Evolutionary conservation across 2,797 vertebrate species (phyloP), one percentile per base, ranked within the genome.

Genomic region (Forpus xanthops): DNA sequence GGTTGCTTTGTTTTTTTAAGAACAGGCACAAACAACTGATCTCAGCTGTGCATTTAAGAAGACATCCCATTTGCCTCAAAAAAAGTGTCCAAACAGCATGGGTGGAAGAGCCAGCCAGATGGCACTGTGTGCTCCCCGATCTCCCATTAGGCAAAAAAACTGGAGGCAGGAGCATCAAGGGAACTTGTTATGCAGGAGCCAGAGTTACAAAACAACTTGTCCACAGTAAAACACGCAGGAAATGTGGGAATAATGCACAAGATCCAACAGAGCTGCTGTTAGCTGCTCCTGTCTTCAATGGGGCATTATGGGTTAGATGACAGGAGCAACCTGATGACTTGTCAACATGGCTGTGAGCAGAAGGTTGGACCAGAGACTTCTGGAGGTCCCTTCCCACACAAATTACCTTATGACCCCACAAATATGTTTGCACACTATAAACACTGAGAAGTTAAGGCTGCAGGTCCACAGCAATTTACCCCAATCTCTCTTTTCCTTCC

Each of bases 171-270:
- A 95, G 52, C 61, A 95, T 87, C 50, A 92, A 93, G 82, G 37
- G n/a, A 96, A 92, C 90, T 87, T 87, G 94, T 62, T 77, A 67
- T 4, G 19, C 79, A 68, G 75, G 20, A 94, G 65, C 25, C 78
- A 42, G 30, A 55, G n/a, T 19, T 85, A 90, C 90, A 65, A 71
- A 75, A 89, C 64, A 76, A 70, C 75, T 31, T 10, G 12, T 93
- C 81, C 80, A 44, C 24, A 90, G 87, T 18, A 44, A 87, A 74
- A 78, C 30, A 35, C 0, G 21, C 3, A 30, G 42, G 67, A 89
- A 94, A 49, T 7, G 12, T 49, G 67, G 49, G 91, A 92, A 87
- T 20, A 37, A 60, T 20, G 37, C 58, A 68, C 5, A 7, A 89
- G 67, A 64, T 49, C 47, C 71, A 84, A 65, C 50, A 93, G 39